Conservation (phyloP, 2,888 invertebrate genomes). For the Acleris cristana region DNA sequence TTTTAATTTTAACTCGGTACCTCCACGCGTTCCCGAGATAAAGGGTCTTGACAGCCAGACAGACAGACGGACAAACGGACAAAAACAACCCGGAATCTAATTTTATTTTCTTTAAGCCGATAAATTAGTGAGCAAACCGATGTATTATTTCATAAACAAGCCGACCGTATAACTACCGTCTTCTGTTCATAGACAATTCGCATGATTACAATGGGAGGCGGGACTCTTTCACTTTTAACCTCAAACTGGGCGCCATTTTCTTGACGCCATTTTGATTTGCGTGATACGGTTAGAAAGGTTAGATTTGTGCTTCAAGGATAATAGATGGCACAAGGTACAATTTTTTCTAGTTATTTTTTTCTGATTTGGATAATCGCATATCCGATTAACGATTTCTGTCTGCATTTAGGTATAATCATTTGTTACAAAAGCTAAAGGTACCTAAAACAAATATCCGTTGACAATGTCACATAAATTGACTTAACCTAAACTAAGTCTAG, state of each 20-base stretch:
- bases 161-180: conserved; percentile 13
- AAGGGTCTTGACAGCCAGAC: too few relatives aligned
- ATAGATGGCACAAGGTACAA: conserved; percentile 9
- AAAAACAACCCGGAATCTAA: neutral
- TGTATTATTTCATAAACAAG: conserved; percentile 10
- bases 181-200: conserved; percentile 12
- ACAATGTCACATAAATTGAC: too few relatives aligned
- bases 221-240: conserved; percentile 77
- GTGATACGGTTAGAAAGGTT: conserved; percentile 8
- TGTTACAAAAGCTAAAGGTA: too few relatives aligned
- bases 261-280: conserved; percentile 32
- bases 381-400: too few relatives aligned
- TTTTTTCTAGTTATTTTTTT: neutral
- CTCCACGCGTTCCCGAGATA: too few relatives aligned
- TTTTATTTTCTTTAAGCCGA: neutral
- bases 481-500: too few relatives aligned
- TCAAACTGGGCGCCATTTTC: conserved; percentile 52
- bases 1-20: too few relatives aligned
- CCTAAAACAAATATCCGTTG: too few relatives aligned
- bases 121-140: neutral
- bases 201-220: conserved; percentile 62
- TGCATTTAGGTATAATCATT: too few relatives aligned
- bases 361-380: too few relatives aligned
- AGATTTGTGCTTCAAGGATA: neutral
- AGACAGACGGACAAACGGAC: too few relatives aligned